These are phyloP conservation scores for Blennius ocellaris DNA, from an alignment of 2,113 vertebrate species.

Conservation along the genomic window DNA sequence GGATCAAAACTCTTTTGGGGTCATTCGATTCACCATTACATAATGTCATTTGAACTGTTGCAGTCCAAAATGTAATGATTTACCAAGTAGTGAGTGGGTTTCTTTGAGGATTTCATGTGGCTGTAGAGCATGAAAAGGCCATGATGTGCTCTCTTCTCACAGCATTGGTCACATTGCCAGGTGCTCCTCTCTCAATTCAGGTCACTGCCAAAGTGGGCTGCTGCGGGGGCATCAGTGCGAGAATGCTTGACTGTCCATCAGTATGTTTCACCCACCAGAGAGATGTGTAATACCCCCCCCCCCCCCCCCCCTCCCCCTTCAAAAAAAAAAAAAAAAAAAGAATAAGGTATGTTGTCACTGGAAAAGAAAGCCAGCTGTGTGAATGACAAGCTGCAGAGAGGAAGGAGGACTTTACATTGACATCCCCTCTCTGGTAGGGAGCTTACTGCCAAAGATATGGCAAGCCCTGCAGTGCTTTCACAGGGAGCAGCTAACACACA, in stretches of 20 bases:
- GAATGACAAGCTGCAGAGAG: constrained; percentile 67
- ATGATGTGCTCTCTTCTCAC: constrained; percentile 54
- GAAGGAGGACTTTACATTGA: constrained; percentile 65
- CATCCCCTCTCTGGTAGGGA: constrained; percentile 58
- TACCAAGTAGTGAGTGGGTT: constrained; percentile 33
- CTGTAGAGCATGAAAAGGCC: constrained; percentile 46
- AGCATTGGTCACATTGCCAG: constrained; percentile 59
- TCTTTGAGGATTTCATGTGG: constrained; percentile 47
- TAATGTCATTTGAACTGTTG: constrained; percentile 36
- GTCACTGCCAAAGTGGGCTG: constrained; percentile 58
- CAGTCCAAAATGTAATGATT: constrained; percentile 45
- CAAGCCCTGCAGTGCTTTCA: constrained; percentile 57
- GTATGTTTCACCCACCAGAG: constrained; percentile 55
- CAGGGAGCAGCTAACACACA: constrained; percentile 48
- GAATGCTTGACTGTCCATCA: constrained; percentile 59
- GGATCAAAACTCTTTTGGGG: not conserved
- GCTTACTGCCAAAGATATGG: constrained; percentile 62
- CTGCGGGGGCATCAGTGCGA: constrained; percentile 36
- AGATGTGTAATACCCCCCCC: constrained; percentile 48
- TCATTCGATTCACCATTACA: constrained; percentile 19
- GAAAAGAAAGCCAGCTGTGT: constrained; percentile 40
- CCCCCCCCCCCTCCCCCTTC: not conserved
- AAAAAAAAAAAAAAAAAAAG: constrained; percentile 46
- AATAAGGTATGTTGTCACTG: constrained; percentile 49
- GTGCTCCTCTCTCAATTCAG: constrained; percentile 65